Evolutionary conservation across 2,888 invertebrate genomes (phyloP), one percentile per base, ranked within the genome.

Genomic region (Microctonus hyperodae): DNA sequence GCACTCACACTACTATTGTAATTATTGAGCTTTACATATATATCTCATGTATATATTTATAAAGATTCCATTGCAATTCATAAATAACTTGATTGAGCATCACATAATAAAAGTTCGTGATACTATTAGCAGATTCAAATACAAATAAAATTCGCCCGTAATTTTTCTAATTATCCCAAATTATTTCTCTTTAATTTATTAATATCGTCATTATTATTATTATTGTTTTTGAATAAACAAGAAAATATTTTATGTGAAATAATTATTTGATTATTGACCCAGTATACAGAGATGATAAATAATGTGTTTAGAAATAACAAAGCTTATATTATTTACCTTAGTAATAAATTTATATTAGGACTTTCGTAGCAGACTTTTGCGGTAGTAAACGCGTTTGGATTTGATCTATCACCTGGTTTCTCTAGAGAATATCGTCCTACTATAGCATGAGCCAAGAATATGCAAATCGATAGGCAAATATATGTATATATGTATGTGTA

Each of bases 261-360:
- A 16, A 16, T 11, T 58, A 23, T 58, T 35, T 44, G 25, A 33
- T 23, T 28, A 44, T 22, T 20, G 10, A 35, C 51, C 16, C 48
- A 53, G n/a, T n/a, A 56, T 64, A 68, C 35, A 44, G 44, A 20
- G 23, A 25, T 53, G 23, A n/a, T 11, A 11, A n/a, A 53, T 53
- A 25, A 13, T 53, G 23, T 28, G 25, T 53, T 53, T 25, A 23
- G 53, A 53, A 53, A 53, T 13, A 53, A 53, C 5, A 53, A n/a
- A 25, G 25, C 28, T 53, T n/a, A 25, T 11, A 6, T 25, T 23
- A 53, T 53, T n/a, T 53, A 53, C n/a, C 23, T 23, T 11, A 28
- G 11, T 25, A 25, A 28, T 53, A 53, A 53, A 53, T 53, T 28
- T 25, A 53, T 25, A 53, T 53, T 53, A 53, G n/a, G 25, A 10